phyloP scores from a whole-genome alignment of 2,113 vertebrate species.

The Acrocephalus arundinaceus region DNA sequence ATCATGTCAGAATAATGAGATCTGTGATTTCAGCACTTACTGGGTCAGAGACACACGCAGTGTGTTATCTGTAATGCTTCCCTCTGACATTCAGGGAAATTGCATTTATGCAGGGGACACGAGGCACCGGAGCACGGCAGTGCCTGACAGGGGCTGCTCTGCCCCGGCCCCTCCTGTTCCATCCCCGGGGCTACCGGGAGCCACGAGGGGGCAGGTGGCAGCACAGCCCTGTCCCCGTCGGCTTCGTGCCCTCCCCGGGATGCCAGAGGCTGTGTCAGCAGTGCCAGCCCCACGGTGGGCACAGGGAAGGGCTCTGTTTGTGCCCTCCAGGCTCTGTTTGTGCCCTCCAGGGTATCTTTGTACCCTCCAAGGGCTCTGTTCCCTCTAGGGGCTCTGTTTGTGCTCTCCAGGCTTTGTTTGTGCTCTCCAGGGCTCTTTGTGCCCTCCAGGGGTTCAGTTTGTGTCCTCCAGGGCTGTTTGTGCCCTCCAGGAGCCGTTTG shows the following conservation, averaged over 20 bases:
- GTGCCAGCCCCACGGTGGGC: rapidly evolving
- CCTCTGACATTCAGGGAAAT: slow-evolving; percentile 81
- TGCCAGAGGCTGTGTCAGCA: rapidly evolving
- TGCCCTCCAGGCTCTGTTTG: neutral
- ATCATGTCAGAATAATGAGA: slow-evolving; percentile 86
- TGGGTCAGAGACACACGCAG: slow-evolving; percentile 80
- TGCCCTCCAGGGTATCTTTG: neutral
- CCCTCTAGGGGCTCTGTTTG: neutral
- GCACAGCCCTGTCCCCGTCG: neutral
- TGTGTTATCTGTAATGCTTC: slow-evolving; percentile 81
- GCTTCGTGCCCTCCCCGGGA: rapidly evolving
- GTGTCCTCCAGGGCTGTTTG: neutral
- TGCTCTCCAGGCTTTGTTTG: neutral
- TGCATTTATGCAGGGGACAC: slow-evolving; percentile 79
- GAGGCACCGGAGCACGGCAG: slow-evolving; percentile 32
- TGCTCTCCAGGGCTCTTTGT: neutral
- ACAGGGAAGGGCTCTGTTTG: neutral
- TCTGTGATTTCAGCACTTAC: slow-evolving; percentile 83
- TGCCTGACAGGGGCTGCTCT: slow-evolving; percentile 37
- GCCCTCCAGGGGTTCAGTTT: too few species aligned
- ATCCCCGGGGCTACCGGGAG: neutral
- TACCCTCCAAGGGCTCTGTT: neutral
- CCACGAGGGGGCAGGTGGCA: neutral
- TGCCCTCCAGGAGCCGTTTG: neutral
- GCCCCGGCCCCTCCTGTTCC: neutral